Evolutionary conservation across 2,797 vertebrate species (phyloP), one percentile per base, ranked within the genome.

Genomic region (Xerus rutilus): DNA sequence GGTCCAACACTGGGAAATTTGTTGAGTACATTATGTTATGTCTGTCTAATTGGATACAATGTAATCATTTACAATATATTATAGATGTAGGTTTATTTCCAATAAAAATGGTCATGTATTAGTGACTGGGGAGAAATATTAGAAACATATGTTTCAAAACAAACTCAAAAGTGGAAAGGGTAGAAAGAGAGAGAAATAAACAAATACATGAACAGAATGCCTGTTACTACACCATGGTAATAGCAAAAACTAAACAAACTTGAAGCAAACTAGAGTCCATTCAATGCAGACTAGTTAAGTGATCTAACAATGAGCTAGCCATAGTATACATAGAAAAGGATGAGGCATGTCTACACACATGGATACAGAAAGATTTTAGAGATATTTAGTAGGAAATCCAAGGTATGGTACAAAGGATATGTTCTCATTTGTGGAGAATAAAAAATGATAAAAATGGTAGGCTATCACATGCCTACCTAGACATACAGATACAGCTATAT

Each of bases 61-160:
- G 9, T 14, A 52, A 52, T 95, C 28, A 52, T 52, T 90, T 94
- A 30, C 85, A 39, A 88, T 57, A 73, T 28, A 73, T 28, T 52
- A 86, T 3, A 85, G 11, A 90, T 35, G 57, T 25, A 69, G 17
- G 25, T 70, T 70, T 69, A 74, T 81, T 89, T 86, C 64, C 10
- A 52, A 91, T 47, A 57, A 82, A 83, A 79, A 91, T 67, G 73
- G 9, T 65, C 78, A 76, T 59, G 15, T 57, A 62, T 84, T 21
- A 91, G 20, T 86, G 9, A 88, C 39, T 82, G 7, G 28, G 15
- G 18, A 14, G 30, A 74, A 82, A 78, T 2, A 74, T 47, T 82
- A 78, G 62, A 88, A 91, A 77, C 30, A 84, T n/a, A 28, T 81
- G 76, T 94, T 72, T 91, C 72, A 93, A 93, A 88, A 45, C 39